Base-by-base conservation (phyloP, 2,888 invertebrate genomes). In the Ochropleura plecta region DNA sequence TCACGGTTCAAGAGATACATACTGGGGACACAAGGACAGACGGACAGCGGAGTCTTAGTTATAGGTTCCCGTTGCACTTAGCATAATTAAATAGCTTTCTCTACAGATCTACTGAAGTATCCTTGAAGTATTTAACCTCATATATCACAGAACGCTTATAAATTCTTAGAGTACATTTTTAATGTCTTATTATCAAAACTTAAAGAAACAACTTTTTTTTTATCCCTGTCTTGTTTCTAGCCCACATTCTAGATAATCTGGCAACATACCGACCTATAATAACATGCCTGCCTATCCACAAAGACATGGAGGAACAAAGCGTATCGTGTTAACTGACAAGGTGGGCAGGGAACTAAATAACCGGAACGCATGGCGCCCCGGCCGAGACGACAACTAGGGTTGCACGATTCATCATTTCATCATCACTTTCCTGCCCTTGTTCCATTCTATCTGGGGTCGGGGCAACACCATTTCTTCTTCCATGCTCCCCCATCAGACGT, bases 321-420 rank as follows among this genome's bases (percentile, higher is more conserved):
- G 66, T 69, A 42, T 49, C 73, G 69, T 77, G 69, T 70, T 72
- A 76, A 81, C 72, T 69, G 83, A 70, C 73, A 74, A 82, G 79
- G 83, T 89, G 86, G 86, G 83, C 79, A 82, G 85, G 59, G 75
- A 77, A 76, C 73, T 81, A 88, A 90, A 90, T 90, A 89, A 83
- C 82, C 88, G 84, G 70, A 85, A 77, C 88, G 86, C 44, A 73
- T 63, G 88, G 89, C 91, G 87, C 88, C 79, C 49, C 70, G 53
- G 60, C 62, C 59, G 51, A 70, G 48, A 57, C 62, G 30, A 42
- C 12, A 6, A 10, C 1, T 42, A 79, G 73, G 85, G 86, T 10
- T 84, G 79, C 40, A 30, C 55, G 18, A 8, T 14, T 40, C 14
- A 8, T 14, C 2, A 40, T 51, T 14, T 30, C 30, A 30, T 30